Conservation (phyloP, 2,113 vertebrate species). For the Piaya cayana region DNA sequence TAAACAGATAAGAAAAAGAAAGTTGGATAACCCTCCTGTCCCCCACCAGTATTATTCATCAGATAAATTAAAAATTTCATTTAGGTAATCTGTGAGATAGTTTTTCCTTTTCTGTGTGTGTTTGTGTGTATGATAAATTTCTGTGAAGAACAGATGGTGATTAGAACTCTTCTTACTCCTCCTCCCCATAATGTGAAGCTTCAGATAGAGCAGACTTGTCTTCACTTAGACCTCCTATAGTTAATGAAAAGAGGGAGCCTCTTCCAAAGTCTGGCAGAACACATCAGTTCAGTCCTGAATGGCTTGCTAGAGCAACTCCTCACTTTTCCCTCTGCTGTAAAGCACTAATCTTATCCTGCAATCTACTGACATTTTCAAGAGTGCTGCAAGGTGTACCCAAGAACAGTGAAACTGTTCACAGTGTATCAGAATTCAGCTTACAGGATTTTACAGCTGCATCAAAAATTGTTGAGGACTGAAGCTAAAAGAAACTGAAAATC, state of each 20-base stretch:
- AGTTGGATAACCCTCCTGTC: not conserved
- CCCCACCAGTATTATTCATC: not conserved
- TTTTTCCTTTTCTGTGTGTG: not conserved
- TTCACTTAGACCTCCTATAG: not conserved
- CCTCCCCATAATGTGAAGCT: not conserved
- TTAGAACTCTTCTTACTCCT: not conserved
- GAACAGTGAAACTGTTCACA: not conserved
- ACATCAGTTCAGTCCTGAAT: not conserved
- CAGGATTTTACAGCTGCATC: not conserved
- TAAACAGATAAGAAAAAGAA: not conserved
- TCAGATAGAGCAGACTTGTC: not conserved
- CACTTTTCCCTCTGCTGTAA: not conserved
- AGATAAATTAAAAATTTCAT: not conserved
- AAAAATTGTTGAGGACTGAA: not conserved
- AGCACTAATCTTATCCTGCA: not conserved
- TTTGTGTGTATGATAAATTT: fast-evolving
- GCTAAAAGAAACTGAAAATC: not conserved
- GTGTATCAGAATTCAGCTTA: not conserved
- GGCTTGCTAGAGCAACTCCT: not conserved
- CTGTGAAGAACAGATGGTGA: not conserved
- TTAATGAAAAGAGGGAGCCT: not conserved
- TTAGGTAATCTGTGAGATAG: not conserved
- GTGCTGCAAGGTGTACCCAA: not conserved
- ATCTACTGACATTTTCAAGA: fast-evolving
- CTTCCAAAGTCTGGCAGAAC: fast-evolving